Evolutionary conservation across 1,140 invertebrate species (phyloP), one percentile per base, ranked within the genome.

Genomic region (Batillaria attramentaria): DNA sequence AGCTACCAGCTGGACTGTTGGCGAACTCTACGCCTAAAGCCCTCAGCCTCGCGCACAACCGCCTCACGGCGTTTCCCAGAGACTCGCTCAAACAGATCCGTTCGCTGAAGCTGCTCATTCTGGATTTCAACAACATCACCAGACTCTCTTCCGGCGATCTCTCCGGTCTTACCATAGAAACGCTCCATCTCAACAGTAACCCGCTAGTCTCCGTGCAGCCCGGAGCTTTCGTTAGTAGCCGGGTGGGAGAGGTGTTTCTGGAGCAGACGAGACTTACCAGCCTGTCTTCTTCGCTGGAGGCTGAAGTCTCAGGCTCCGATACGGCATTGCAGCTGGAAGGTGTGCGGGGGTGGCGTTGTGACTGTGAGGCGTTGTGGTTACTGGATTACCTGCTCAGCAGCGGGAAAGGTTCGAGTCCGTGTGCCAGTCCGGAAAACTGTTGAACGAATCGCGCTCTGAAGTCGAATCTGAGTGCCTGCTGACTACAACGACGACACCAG

Each of bases 241-340:
- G 76, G 35, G 81, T 86, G 18, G 31, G 35, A 16, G 10, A 69
- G 28, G n/a, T n/a, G n/a, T 31, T 86, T 13, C 41, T 88, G 18
- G 37, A 68, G 65, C 73, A 79, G 35, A 86, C 84, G 42, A 37
- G 37, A 16, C 68, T 88, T 31, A 76, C 60, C 13, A 81, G 83
- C 43, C 43, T 88, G 31, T 85, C 85, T n/a, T 18, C 46, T 24
- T 81, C 72, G 10, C 78, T 86, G 79, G 35, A 75, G 37, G 43
- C 28, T 4, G 77, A 81, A 75, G 54, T 86, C 10, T 73, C 68
- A 46, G n/a, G n/a, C n/a, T 79, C 79, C 35, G 62, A 77, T 28
- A 76, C 60, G 16, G 24, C 79, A 10, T 24, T 85, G 41, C 65
- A 60, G 33, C 65, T 83, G 70, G 41, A 31, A 16, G 66, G 28